Conservation (phyloP, 2,888 invertebrate species). For the Alviniconcha strummeri region DNA sequence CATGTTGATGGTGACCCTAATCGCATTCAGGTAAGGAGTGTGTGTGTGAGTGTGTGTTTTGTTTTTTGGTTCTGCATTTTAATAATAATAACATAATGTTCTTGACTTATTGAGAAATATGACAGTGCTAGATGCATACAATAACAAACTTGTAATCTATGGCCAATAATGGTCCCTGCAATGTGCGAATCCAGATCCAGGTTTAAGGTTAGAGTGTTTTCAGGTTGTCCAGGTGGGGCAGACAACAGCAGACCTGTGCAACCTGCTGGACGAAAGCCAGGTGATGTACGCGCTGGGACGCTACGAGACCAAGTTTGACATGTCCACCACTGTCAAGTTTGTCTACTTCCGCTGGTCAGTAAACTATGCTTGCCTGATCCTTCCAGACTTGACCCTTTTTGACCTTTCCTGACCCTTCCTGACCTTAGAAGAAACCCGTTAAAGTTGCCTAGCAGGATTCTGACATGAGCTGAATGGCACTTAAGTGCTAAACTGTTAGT, state of each 20-base stretch:
- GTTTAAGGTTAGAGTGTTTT: neutral
- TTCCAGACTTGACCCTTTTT: no score
- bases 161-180: neutral
- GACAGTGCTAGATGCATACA: neutral
- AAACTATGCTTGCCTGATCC: neutral
- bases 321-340: slow-evolving; percentile 71
- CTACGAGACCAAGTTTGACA: slow-evolving; percentile 67
- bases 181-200: neutral
- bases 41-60: neutral
- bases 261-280: slow-evolving; percentile 51
- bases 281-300: slow-evolving; percentile 68
- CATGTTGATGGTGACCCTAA: slow-evolving; percentile 67
- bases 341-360: slow-evolving; percentile 71
- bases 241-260: slow-evolving; percentile 51
- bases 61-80: neutral
- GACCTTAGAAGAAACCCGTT: no score
- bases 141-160: neutral
- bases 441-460: no score
- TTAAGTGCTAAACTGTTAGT: no score
- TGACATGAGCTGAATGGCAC: no score
- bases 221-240: slow-evolving; percentile 54
- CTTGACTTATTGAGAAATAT: no score
- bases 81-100: neutral
- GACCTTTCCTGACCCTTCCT: no score
- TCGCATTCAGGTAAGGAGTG: slow-evolving; percentile 34